These are phyloP conservation scores for Adelognathus sp. DNA, from an alignment of 2,888 invertebrate genomes.

Conservation along the genomic window DNA sequence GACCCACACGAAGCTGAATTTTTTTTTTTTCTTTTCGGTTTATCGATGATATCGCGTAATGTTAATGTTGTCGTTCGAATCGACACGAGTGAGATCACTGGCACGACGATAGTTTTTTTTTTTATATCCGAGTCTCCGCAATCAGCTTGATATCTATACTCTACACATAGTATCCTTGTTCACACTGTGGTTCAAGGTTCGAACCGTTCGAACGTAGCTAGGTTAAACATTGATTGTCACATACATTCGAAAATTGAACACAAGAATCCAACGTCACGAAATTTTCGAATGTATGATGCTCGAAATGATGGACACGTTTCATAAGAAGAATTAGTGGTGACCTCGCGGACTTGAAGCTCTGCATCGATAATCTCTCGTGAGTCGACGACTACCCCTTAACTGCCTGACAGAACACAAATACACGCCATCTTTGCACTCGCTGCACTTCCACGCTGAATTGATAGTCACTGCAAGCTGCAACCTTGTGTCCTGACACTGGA, in stretches of 20 bases:
- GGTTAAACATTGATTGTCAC: constrained; percentile 55
- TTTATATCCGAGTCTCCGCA: not conserved
- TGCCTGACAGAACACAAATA: constrained; percentile 70
- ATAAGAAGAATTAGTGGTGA: constrained; percentile 20
- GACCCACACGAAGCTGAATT: not conserved
- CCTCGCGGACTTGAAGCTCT: constrained; percentile 8
- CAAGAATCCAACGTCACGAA: constrained; percentile 57
- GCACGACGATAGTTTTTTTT: constrained; percentile 17
- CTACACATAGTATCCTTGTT: not conserved
- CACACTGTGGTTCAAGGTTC: constrained; percentile 47
- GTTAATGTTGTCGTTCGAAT: not conserved
- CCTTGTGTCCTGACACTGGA: no score
- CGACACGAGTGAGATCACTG: not conserved
- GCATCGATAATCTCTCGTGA: constrained; percentile 20
- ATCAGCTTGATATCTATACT: not conserved
- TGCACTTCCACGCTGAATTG: constrained; percentile 17
- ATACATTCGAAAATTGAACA: constrained; percentile 44
- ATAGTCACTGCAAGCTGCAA: constrained; percentile 2
- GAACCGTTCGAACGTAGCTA: constrained; percentile 38
- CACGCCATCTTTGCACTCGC: constrained; percentile 69
- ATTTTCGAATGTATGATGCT: constrained; percentile 43
- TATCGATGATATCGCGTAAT: not conserved
- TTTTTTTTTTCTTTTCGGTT: not conserved
- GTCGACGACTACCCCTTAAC: constrained; percentile 54
- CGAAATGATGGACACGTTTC: constrained; percentile 11